Evolutionary conservation across 2,888 invertebrate genomes (phyloP), one percentile per base, ranked within the genome.

Genomic region (Phaonia tiefii): DNA sequence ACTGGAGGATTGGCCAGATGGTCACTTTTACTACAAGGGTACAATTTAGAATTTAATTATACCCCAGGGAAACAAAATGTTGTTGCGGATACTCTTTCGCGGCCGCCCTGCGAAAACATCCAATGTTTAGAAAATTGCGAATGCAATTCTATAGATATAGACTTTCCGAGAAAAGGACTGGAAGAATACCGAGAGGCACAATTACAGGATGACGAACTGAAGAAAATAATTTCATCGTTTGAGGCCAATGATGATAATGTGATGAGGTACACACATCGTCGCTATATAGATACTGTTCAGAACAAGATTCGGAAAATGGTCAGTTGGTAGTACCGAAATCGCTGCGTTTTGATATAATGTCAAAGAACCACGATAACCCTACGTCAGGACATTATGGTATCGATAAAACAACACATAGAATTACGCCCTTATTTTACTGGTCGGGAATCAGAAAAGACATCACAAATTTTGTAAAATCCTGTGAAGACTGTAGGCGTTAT

Each of bases 201-300:
- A 76, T 15, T 83, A 84, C 84, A 83, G 85, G 86, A 78, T 67
- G 44, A 46, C 1, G 69, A 81, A 15, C 25, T 83, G 1, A 73
- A 75, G 56, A 5, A n/a, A 13, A 74, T 79, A 4, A 51, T 44
- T 17, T 25, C 79, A 44, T 44, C 58, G 10, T 31, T 67, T 10
- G 74, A 73, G 66, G 60, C 20, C 0, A 25, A 46, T 17, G 60
- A 67, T 1, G 72, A 80, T 58, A 58, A 69, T 51, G 66, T 65
- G 0, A 56, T 25, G 10, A 54, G 44, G 13, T 71, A 76, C 49
- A 73, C 75, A 22, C 49, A 46, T 31, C 66, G 73, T 25, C 80
- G 75, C 46, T 79, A 10, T 72, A 67, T 15, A 49, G 44, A 25
- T 58, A 42, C 17, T 37, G 37, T 11, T 56, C 56, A 11, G 49